phyloP scores from a whole-genome alignment of 2,113 vertebrate genomes.

The Edolisoma coerulescens region DNA sequence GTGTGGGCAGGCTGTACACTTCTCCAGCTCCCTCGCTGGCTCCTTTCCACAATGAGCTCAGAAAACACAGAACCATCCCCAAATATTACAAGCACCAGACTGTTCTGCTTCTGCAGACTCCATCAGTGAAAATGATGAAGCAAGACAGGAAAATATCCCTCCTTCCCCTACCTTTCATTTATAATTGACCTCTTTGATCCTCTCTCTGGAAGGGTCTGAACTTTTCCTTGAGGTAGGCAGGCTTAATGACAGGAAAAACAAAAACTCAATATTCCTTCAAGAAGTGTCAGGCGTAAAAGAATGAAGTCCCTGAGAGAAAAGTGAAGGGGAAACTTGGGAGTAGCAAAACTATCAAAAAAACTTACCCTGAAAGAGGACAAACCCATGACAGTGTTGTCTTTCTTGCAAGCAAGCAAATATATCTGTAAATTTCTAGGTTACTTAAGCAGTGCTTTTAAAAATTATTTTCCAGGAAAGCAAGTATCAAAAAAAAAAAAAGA shows the following conservation, averaged over 20 bases:
- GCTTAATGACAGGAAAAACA: slow-evolving; percentile 28
- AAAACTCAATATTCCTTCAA: not conserved
- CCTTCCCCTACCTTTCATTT: slow-evolving; percentile 4
- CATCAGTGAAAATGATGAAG: slow-evolving; percentile 37
- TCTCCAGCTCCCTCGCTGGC: slow-evolving; percentile 15
- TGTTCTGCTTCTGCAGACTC: slow-evolving; percentile 51
- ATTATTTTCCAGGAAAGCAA: not conserved
- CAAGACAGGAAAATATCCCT: slow-evolving; percentile 42
- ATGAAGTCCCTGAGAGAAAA: not conserved
- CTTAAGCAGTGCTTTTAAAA: not conserved
- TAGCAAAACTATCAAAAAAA: not conserved
- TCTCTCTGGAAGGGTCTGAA: slow-evolving; percentile 34
- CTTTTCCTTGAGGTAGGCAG: slow-evolving; percentile 37
- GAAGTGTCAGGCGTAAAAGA: not conserved
- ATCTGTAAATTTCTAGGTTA: not conserved
- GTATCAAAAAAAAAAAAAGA: not conserved
- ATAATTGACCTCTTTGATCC: slow-evolving; percentile 50
- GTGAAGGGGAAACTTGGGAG: not conserved
- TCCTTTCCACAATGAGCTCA: slow-evolving; percentile 29
- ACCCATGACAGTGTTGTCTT: not conserved
- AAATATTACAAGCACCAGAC: slow-evolving; percentile 30
- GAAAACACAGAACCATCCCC: slow-evolving; percentile 32
- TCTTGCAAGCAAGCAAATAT: not conserved
- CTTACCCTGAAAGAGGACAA: not conserved
- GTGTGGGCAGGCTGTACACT: slow-evolving; percentile 21